Base-by-base conservation (phyloP, 2,797 vertebrate genomes). In the Neoniphon sammara region DNA sequence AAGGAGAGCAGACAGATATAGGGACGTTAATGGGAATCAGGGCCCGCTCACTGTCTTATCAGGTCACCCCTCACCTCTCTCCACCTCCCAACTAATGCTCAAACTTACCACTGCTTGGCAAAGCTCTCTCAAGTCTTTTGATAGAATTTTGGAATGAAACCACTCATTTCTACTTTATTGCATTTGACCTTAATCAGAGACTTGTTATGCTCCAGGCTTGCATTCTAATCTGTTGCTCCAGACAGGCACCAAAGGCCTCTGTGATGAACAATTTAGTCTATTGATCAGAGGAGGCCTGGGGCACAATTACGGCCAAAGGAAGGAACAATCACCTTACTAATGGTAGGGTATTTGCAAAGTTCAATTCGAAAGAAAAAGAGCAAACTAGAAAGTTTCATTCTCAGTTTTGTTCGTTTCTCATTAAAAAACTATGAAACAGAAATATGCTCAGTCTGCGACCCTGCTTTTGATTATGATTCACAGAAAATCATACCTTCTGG, bases 261-360 rank as follows among this genome's bases (percentile, higher is more conserved):
- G 73, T 80, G 70, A 78, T 75, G 58, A 83, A 79, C 73, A 82
- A 70, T 84, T 83, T 70, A 44, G 62, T 67, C 11, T 80, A 87
- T 85, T 80, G 75, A 88, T 86, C 68, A 66, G 49, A 63, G 31
- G 23, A 73, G 12, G 65, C 49, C 61, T 18, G 30, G 31, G 73
- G 70, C 17, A 47, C 80, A 84, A 85, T 85, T 80, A 75, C 72
- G 50, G 53, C 60, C 30, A 59, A 47, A 59, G 66, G 54, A 75
- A 80, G 50, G 57, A 73, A 67, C 39, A 66, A 82, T 78, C 58
- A 59, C 23, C 66, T 79, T 58, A 27, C 67, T 83, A 80, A 82
- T 73, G 42, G 66, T 14, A 7, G n/a, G 23, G 25, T 23, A 63
- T 70, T 61, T 25, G 39, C 27, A 73, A 78, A 75, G 68, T 73